These are phyloP conservation scores for Junonia oenone DNA, from an alignment of 2,888 invertebrate species.

Conservation along the genomic window DNA sequence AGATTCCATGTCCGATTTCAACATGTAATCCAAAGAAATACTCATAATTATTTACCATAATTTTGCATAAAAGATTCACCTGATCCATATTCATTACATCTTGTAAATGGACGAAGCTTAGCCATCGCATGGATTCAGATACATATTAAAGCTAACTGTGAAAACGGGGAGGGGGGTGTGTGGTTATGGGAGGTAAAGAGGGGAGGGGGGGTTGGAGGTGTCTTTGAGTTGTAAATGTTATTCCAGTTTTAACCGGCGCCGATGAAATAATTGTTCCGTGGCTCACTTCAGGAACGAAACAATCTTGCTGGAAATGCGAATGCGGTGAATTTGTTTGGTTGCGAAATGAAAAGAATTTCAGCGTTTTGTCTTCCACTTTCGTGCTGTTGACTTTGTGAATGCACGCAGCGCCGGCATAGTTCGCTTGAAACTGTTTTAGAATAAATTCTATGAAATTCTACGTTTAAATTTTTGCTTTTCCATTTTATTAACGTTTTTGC, in stretches of 20 bases:
- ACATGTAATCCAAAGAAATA: not conserved
- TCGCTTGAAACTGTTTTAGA: not conserved
- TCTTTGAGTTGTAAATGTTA: slow-evolving; percentile 19
- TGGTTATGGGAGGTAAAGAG: too few relatives aligned
- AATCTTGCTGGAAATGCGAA: not conserved
- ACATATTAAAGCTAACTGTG: slow-evolving; percentile 1
- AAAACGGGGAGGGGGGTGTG: not conserved
- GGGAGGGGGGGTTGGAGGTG: not conserved
- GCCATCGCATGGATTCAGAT: slow-evolving; percentile 10
- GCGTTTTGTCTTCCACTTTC: not conserved
- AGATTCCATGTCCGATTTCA: not conserved
- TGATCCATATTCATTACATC: slow-evolving; percentile 7
- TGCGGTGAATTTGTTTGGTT: not conserved
- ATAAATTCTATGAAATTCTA: too few relatives aligned
- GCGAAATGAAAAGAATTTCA: not conserved
- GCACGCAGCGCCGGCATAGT: not conserved
- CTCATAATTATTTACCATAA: not conserved
- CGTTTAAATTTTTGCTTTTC: too few relatives aligned
- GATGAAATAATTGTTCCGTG: slow-evolving; percentile 14
- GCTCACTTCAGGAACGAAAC: not conserved
- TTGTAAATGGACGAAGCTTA: slow-evolving; percentile 4
- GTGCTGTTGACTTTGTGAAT: not conserved
- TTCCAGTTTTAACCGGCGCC: slow-evolving; percentile 3
- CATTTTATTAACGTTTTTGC: too few relatives aligned
- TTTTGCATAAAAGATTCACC: slow-evolving; percentile 1